These are phyloP conservation scores for Agrotis puta DNA, from an alignment of 2,888 invertebrate species.

Conservation along the genomic window DNA sequence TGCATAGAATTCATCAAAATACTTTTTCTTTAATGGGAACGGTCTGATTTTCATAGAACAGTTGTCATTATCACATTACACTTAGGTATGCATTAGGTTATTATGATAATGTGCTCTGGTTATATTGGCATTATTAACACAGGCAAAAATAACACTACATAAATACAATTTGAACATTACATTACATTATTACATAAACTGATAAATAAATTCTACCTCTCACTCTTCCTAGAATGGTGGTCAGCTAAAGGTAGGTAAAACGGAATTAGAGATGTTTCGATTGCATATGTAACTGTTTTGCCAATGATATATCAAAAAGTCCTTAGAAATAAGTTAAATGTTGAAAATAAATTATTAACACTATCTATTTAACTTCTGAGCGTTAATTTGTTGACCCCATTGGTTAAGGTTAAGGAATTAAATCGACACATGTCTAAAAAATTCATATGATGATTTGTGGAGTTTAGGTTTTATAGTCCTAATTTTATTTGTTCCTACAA, in stretches of 20 bases:
- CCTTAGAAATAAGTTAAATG: neutral
- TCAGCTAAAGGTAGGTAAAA: constrained; percentile 53
- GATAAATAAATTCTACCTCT: constrained; percentile 8
- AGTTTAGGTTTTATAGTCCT: constrained; percentile 16
- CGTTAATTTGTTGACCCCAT: neutral
- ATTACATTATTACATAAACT: too few species aligned
- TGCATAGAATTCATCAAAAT: neutral
- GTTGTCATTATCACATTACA: neutral
- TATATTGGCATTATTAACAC: constrained; percentile 4
- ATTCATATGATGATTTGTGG: neutral
- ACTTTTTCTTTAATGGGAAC: neutral
- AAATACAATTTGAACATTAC: neutral
- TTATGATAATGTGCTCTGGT: neutral
- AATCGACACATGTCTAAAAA: constrained; percentile 51
- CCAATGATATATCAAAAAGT: neutral
- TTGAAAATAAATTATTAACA: neutral
- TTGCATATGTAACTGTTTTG: constrained; percentile 11
- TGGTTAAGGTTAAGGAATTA: constrained; percentile 1
- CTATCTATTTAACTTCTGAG: neutral
- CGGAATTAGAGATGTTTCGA: constrained; percentile 48
- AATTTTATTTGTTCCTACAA: constrained; percentile 40
- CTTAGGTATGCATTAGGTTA: neutral
- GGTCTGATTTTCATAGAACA: neutral
- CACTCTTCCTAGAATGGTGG: constrained; percentile 34
- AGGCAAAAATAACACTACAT: too few species aligned